phyloP scores from a whole-genome alignment of 2,113 vertebrate species.

The Stegastes partitus region DNA sequence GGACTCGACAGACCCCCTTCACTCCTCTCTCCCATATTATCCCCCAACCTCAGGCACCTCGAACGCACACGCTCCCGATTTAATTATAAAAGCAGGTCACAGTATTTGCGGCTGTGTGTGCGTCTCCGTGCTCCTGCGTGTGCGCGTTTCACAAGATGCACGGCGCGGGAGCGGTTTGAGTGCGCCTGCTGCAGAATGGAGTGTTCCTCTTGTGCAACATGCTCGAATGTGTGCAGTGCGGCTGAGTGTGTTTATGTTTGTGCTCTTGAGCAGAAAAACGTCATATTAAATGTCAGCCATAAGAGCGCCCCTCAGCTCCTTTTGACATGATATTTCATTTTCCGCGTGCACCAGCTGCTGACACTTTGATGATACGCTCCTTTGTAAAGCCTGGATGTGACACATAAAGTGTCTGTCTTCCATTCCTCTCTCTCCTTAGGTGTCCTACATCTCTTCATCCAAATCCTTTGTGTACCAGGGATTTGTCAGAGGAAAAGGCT shows the following conservation, averaged over 20 bases:
- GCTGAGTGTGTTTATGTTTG: conserved; percentile 18
- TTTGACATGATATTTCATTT: conserved; percentile 79
- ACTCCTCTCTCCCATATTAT: conserved; percentile 51
- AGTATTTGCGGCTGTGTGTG: conserved; percentile 25
- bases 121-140: conserved; percentile 18
- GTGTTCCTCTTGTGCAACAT: conserved; percentile 24
- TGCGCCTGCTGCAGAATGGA: conserved; percentile 7
- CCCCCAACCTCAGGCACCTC: conserved; percentile 55
- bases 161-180: conserved; percentile 11
- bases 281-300: conserved; percentile 79
- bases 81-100: conserved; percentile 77
- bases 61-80: conserved; percentile 64
- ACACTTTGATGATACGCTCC: conserved; percentile 76
- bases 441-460: conserved; percentile 92
- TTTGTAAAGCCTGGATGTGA: conserved; percentile 71
- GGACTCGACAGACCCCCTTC: conserved; percentile 73
- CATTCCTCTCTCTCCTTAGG: conserved; percentile 82
- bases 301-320: conserved; percentile 66
- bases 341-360: conserved; percentile 63
- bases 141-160: background rate
- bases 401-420: conserved; percentile 70
- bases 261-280: conserved; percentile 53
- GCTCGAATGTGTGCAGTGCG: background rate
- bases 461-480: conserved; percentile 98
- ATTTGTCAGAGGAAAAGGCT: conserved; percentile 96